These are phyloP conservation scores for Callorhinus ursinus DNA, from an alignment of 2,113 vertebrate genomes.

Conservation along the genomic window DNA sequence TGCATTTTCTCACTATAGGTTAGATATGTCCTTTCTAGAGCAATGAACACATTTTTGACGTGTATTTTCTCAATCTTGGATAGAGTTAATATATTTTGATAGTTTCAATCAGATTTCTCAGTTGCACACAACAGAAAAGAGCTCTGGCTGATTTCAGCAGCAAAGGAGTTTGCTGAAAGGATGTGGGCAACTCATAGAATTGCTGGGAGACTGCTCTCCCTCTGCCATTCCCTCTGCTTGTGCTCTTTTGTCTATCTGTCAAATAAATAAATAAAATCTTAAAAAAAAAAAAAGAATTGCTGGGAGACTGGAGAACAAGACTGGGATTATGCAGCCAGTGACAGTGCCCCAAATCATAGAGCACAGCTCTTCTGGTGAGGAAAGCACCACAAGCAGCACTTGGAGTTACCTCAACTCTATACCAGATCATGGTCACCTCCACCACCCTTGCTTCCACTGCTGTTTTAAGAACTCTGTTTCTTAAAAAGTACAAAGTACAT, in stretches of 20 bases:
- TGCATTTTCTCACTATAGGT: background rate
- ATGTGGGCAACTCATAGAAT: background rate
- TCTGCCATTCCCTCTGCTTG: too few species aligned
- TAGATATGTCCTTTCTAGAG: background rate
- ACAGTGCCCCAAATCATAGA: background rate
- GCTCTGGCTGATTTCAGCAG: background rate
- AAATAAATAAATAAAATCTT: too few species aligned
- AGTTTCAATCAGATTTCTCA: background rate
- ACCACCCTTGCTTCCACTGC: background rate
- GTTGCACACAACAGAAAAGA: background rate
- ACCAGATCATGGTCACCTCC: background rate
- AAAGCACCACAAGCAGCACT: background rate
- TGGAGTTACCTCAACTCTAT: background rate
- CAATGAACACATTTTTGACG: background rate
- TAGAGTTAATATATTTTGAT: background rate
- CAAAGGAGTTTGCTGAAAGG: constrained; percentile 17
- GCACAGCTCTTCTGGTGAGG: background rate
- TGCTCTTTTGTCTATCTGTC: too few species aligned
- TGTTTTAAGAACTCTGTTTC: background rate
- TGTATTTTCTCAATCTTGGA: background rate
- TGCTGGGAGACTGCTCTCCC: background rate
- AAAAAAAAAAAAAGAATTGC: background rate
- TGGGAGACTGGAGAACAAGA: background rate
- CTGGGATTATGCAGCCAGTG: background rate
- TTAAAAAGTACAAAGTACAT: background rate